Base-by-base conservation (phyloP, 1,140 invertebrate species). In the Agraylea sexmaculata region DNA sequence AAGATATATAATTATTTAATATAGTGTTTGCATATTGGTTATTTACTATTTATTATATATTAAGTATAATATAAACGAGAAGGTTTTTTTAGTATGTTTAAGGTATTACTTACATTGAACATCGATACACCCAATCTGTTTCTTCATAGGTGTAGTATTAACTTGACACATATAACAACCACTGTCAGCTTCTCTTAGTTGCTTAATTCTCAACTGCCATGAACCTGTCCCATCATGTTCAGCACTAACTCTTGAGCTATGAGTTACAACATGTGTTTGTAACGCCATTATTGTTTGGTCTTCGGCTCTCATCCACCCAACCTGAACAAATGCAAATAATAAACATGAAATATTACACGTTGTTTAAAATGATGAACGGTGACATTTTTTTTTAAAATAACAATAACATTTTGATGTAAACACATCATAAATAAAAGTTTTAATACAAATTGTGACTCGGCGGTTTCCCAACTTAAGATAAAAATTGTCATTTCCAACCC, bases 241-340 rank as follows among this genome's bases (percentile, higher is more conserved):
- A 30, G 88, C 79, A 40, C 73, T 71, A 45, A 90, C 83, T 13
- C 87, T 69, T 1, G 77, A 74, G 60, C 87, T 90, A 62, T 89
- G 85, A 1, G 86, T 88, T n/a, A 92, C 84, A 15, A 90, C 83
- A 21, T 78, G 72, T 12, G 80, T 83, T 57, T 89, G 83, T 1
- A 91, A 63, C 1, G 85, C 85, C 12, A 91, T 66, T 18, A 92
- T 83, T 10, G 86, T 90, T 61, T 91, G 86, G 56, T 89, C 86
- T 49, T 88, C 85, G 1, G 80, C 83, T 52, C 82, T 74, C 50
- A 92, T 73, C 87, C 87, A 92, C n/a, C 83, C 87, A 17, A 92
- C 85, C 88, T 92, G 60, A 4, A 25, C 28, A 49, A 11, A 47
- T n/a, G n/a, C n/a, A n/a, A n/a, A n/a, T 45, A 45, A 31, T 45